Evolutionary conservation across 2,797 vertebrate genomes (phyloP).

Genomic region (Hoplostethus mediterraneus): DNA sequence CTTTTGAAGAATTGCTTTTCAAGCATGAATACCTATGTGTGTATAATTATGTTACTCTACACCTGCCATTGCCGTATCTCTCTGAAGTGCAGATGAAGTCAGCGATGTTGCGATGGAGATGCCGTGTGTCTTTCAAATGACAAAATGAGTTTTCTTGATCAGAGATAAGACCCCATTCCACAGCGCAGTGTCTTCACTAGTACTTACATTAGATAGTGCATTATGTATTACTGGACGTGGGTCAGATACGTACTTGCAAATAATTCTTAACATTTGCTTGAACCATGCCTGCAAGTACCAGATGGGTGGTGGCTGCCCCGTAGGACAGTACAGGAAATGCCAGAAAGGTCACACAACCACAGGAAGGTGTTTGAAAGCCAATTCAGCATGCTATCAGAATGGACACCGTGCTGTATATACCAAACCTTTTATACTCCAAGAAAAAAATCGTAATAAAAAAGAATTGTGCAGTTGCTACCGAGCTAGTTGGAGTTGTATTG

Average conservation of each 20-base stretch:
- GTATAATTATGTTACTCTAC: conserved; percentile 36
- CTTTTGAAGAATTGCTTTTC: conserved; percentile 63
- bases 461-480: background rate
- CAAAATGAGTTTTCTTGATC: conserved; percentile 19
- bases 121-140: conserved; percentile 31
- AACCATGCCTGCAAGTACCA: conserved; percentile 40
- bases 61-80: conserved; percentile 35
- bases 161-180: background rate
- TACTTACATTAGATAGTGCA: conserved; percentile 12
- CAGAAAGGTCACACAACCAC: conserved; percentile 52
- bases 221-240: conserved; percentile 8
- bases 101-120: conserved; percentile 26
- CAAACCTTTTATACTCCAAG: too few relatives aligned
- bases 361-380: conserved; percentile 56
- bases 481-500: background rate
- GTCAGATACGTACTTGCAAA: conserved; percentile 39
- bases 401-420: too few relatives aligned
- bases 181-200: conserved; percentile 1
- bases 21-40: conserved; percentile 61
- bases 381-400: conserved; percentile 44
- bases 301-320: conserved; percentile 59
- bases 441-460: too few relatives aligned
- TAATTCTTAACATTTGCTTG: conserved; percentile 66
- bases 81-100: conserved; percentile 21
- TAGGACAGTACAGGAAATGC: conserved; percentile 58